Evolutionary conservation across 2,113 vertebrate species (phyloP), one percentile per base, ranked within the genome.

Genomic region (Oncorhynchus gorbuscha): DNA sequence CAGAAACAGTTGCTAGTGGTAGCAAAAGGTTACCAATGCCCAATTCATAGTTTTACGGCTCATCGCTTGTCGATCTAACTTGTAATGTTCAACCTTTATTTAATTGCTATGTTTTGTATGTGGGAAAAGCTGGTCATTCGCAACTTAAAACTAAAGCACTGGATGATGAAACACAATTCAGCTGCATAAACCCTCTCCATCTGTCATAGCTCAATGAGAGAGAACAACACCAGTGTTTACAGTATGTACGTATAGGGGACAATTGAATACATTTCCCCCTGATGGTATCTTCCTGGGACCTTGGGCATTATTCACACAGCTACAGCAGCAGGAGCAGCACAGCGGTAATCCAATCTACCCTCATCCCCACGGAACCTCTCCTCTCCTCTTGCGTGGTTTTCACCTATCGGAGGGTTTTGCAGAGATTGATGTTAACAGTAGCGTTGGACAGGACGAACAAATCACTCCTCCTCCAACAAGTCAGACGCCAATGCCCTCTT

Each of bases 391-490:
- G 13, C 16, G 3, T 18, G 91, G 92, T 93, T 94, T 92, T 94
- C 93, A 91, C 90, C 90, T 94, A 92, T 94, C 93, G 88, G 88
- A 92, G 88, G 88, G 90, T 94, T 93, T 92, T 91, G 78, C 62
- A 75, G 86, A 92, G 92, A 94, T 94, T 94, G 92, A 95, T 94
- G 92, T 90, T 92, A 92, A 89, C 91, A 91, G 91, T 92, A 93
- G 84, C 89, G 89, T 89, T 91, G 92, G 91, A 93, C 89, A 85
- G 90, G 84, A 93, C 89, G 92, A 92, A 95, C 92, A 95, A 95
- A 95, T 94, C 93, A 93, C 90, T 89, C 86, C 83, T 89, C 90
- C 89, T 81, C 87, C 51, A 55, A 92, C 88, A 95, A 95, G 93
- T 93, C 93, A 94, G 93, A 92, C 87, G 89, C 89, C 87, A 93